phyloP scores from a whole-genome alignment of 2,113 vertebrate species.

The Callorhinus ursinus region DNA sequence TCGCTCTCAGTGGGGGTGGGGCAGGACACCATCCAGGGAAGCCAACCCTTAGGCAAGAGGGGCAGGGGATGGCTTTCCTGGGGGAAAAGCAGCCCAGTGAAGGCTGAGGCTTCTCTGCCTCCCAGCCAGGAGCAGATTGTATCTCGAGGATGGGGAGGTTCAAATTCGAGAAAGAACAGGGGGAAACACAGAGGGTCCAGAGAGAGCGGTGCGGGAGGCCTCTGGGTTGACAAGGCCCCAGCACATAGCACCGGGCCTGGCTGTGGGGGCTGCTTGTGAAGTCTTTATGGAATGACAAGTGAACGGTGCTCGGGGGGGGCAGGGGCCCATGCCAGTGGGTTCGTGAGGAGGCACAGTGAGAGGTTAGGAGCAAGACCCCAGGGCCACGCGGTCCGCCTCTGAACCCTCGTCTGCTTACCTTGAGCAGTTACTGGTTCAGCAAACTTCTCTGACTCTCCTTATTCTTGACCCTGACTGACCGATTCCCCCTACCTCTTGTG shows the following conservation, averaged over 20 bases:
- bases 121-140: not conserved
- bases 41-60: not conserved
- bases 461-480: not conserved
- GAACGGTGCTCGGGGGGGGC: too few relatives aligned
- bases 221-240: not conserved
- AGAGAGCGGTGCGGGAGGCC: not conserved
- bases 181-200: not conserved
- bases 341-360: fast-evolving
- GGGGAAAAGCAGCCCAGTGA: not conserved
- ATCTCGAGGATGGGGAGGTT: not conserved
- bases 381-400: not conserved
- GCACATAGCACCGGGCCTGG: not conserved
- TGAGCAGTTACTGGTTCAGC: not conserved
- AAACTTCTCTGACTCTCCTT: not conserved
- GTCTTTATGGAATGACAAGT: fast-evolving
- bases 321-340: fast-evolving
- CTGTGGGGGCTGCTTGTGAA: fast-evolving
- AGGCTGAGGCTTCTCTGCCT: fast-evolving
- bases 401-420: not conserved
- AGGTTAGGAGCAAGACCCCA: not conserved
- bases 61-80: not conserved
- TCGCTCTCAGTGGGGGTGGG: not conserved
- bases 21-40: not conserved
- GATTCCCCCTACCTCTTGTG: not conserved
- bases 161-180: not conserved